Conservation (phyloP, 2,113 vertebrate genomes). For the Grallaria varia region DNA sequence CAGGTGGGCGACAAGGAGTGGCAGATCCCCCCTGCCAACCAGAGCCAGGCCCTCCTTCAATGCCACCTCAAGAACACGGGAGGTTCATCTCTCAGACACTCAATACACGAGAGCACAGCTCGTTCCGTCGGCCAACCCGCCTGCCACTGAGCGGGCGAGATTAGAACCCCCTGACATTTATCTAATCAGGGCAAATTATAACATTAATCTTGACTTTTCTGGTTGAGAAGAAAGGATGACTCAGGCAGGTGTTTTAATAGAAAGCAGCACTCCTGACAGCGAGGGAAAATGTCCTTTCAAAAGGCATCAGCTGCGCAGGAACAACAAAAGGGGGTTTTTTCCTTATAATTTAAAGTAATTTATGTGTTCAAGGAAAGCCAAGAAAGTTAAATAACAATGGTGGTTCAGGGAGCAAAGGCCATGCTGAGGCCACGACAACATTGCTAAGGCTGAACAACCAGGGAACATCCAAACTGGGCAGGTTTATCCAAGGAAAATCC, state of each 20-base stretch:
- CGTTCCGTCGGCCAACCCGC: background rate
- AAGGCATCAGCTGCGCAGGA: background rate
- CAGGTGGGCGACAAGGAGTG: rapidly evolving
- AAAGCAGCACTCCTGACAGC: background rate
- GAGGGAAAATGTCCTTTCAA: background rate
- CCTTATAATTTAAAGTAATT: background rate
- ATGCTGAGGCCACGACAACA: rapidly evolving
- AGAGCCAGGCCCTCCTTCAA: background rate
- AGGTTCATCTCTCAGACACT: background rate
- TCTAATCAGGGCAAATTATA: slow-evolving; percentile 23
- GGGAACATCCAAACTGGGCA: background rate
- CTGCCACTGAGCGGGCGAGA: background rate
- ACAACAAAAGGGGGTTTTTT: background rate
- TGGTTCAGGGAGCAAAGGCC: background rate
- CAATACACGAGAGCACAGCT: background rate
- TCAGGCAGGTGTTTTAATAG: slow-evolving; percentile 16
- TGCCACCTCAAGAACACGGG: background rate
- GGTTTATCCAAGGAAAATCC: background rate
- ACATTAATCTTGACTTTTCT: background rate
- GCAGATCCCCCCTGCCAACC: background rate
- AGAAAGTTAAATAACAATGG: background rate
- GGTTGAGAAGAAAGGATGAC: background rate
- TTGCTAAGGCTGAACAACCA: background rate
- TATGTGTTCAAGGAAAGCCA: background rate
- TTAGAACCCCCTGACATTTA: slow-evolving; percentile 13